Percentiles rank a stretch among this genome's conserved stretches.
Conservation (phyloP, 2,888 invertebrate species). For the Monopis laevigella region DNA sequence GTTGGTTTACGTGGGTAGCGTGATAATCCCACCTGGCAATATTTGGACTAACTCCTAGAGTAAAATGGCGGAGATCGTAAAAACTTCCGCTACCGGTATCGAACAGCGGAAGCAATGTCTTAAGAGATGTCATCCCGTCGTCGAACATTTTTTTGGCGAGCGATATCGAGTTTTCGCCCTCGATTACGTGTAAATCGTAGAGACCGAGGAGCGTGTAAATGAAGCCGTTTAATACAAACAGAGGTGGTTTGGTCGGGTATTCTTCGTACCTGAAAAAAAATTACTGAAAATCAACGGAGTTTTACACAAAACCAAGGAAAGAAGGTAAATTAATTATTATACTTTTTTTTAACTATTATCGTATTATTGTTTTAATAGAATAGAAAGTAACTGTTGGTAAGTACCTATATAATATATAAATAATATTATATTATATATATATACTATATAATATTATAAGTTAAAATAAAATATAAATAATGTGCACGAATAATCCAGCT, state of each 20-base stretch:
- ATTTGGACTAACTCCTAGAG: constrained; percentile 89
- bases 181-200: constrained; percentile 90
- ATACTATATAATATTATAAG: too few relatives aligned
- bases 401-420: too few relatives aligned
- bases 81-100: constrained; percentile 96
- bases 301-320: too few relatives aligned
- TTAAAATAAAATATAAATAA: too few relatives aligned
- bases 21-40: constrained; percentile 99
- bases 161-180: constrained; percentile 73
- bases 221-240: constrained; percentile 98
- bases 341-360: too few relatives aligned
- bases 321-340: too few relatives aligned
- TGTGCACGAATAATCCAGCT: too few relatives aligned
- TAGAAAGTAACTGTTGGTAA: too few relatives aligned
- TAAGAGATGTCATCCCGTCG: constrained; percentile 88
- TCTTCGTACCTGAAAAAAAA: constrained; percentile 92
- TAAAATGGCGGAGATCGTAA: constrained; percentile 95
- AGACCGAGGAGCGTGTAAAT: constrained; percentile 96
- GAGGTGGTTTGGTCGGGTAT: constrained; percentile 94
- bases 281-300: too few relatives aligned
- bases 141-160: constrained; percentile 81
- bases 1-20: constrained; percentile 96
- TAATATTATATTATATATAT: too few relatives aligned
- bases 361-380: too few relatives aligned
- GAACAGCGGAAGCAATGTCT: constrained; percentile 86